Conservation (phyloP, 2,797 vertebrate genomes). For the Acanthurus lineatus region DNA sequence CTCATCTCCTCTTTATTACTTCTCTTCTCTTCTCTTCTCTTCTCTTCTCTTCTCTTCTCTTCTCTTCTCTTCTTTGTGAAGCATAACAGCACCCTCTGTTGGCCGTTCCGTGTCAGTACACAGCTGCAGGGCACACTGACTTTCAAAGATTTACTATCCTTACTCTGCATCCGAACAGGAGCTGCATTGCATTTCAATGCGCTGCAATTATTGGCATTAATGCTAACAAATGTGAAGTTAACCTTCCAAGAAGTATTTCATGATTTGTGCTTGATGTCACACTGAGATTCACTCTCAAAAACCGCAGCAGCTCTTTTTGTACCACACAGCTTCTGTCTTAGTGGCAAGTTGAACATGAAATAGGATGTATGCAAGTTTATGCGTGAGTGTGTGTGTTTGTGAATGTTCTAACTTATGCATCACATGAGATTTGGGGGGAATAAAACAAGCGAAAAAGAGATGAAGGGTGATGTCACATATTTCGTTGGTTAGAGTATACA, state of each 20-base stretch:
- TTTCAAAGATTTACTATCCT: constrained; percentile 50
- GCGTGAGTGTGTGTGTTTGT: not conserved
- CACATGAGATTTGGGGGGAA: not conserved
- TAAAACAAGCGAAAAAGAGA: not conserved
- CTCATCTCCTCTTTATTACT: not conserved
- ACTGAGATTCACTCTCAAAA: not conserved
- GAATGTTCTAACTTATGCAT: not conserved
- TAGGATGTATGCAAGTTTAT: not conserved
- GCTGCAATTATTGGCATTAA: not conserved
- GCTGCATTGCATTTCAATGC: constrained; percentile 47
- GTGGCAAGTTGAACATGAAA: constrained; percentile 5
- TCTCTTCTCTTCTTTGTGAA: constrained; percentile 2
- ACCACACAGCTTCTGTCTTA: not conserved
- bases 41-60: too few relatives aligned
- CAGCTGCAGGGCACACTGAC: constrained; percentile 49
- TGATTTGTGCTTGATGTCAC: not conserved
- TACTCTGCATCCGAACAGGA: constrained; percentile 37
- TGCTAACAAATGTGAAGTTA: not conserved
- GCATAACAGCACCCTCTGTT: constrained; percentile 44
- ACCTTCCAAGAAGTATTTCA: not conserved
- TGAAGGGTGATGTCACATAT: not conserved
- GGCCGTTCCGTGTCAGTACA: constrained; percentile 43
- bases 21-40: not conserved
- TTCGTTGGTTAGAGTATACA: too few relatives aligned
- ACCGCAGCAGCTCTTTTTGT: not conserved